Evolutionary conservation across 1,140 invertebrate genomes (phyloP), one percentile per base, ranked within the genome.

Genomic region (Nephotettix cincticeps): DNA sequence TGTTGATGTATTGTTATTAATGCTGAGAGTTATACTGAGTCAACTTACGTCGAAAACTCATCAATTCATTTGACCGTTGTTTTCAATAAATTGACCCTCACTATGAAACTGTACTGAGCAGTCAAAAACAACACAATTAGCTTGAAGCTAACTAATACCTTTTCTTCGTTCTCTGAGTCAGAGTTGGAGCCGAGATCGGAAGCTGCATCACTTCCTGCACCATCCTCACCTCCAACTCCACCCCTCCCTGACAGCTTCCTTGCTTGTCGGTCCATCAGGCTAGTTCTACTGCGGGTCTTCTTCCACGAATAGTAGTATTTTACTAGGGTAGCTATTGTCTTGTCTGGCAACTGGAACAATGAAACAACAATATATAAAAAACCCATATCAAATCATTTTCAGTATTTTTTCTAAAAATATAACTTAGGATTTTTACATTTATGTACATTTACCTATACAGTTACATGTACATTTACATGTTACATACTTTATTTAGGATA

Each of bases 271-370:
- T 99, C 96, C 93, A 99, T 98, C 25, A 97, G 83, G 78, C 95
- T 98, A 61, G 91, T 95, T 58, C 94, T 87, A 76, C 92, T 91
- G 78, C 95, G 84, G 13, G 94, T 96, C 79, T 98, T 99, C 80
- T 99, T 99, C 96, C 96, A 99, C 75, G 93, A 95, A 80, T 99
- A 99, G 81, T 99, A 99, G 82, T 98, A 98, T 82, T 98, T 98
- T 0, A 99, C 96, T 75, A 99, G 83, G 77, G 92, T 94, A 28
- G 96, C 93, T 76, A 99, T 97, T 56, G 95, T 93, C 84, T 99
- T 99, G 79, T 99, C 96, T 58, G 96, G 97, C 75, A 99, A 83
- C 93, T 95, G 77, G 47, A 85, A 81, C 75, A 36, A 14, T 36
- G 4, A 4, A 77, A 36, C 4, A 14, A 36, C 27, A 27, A n/a